These are phyloP conservation scores for Nylanderia fulva DNA, from an alignment of 1,140 invertebrate genomes.

Conservation along the genomic window DNA sequence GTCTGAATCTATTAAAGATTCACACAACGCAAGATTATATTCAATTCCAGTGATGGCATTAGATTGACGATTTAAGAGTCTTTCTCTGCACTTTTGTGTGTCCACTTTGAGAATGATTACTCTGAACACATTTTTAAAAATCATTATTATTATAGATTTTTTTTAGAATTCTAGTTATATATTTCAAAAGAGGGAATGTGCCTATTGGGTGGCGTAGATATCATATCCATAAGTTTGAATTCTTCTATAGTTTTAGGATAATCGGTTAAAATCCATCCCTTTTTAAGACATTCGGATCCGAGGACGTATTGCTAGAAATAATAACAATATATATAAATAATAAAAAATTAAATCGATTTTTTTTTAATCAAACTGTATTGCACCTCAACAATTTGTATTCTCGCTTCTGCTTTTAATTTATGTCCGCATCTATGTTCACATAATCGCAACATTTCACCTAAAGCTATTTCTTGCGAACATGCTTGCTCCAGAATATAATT, in stretches of 20 bases:
- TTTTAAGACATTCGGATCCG: constrained; percentile 85
- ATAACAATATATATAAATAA: constrained; percentile 14
- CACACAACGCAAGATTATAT: constrained; percentile 38
- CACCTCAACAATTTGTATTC: constrained; percentile 82
- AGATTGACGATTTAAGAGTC: constrained; percentile 64
- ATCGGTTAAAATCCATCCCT: constrained; percentile 88
- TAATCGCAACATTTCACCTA: too few relatives aligned
- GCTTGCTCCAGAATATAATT: constrained; percentile 85
- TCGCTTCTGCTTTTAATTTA: constrained; percentile 83
- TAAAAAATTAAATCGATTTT: not conserved
- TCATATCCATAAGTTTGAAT: constrained; percentile 87
- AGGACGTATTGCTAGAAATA: constrained; percentile 75
- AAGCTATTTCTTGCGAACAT: constrained; percentile 82
- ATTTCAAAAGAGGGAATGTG: constrained; percentile 63
- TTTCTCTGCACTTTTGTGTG: constrained; percentile 52
- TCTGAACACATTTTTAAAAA: constrained; percentile 53
- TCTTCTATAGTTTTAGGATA: constrained; percentile 87
- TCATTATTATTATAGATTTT: not conserved
- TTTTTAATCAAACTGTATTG: not conserved
- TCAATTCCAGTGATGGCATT: constrained; percentile 60
- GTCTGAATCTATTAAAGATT: not conserved
- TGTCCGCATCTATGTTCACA: constrained; percentile 81
- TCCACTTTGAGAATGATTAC: constrained; percentile 70
- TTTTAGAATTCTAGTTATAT: not conserved
- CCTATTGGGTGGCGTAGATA: constrained; percentile 88